Base-by-base conservation (phyloP, 2,888 invertebrate genomes). In the Phrixothrix hirtus region DNA sequence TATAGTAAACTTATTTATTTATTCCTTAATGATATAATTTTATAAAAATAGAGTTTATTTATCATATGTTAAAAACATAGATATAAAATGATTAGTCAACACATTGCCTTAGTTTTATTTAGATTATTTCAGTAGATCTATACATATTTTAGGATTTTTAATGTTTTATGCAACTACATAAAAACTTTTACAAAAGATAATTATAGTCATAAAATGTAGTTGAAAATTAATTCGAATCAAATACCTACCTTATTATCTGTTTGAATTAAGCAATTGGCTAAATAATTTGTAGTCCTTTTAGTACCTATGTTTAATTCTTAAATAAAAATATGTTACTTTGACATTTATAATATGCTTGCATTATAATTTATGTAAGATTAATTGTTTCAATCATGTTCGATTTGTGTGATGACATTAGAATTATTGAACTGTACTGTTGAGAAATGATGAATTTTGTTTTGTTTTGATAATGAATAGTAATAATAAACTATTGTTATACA, bases 391-490 rank as follows among this genome's bases (percentile, higher is more conserved):
- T 42, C 29, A 41, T 53, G 52, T 25, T 52, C 32, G 46, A 30
- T 45, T 25, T 34, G 45, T 44, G 34, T 46, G 46, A 26, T 35
- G 45, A 51, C 43, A 50, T 39, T 38, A 39, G 31, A 44, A 31
- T 35, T 25, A 41, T 41, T 41, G 16, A 52, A 30, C 30, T 45
- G 45, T 52, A 52, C 39, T 47, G 47, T 47, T 53, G 31, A 53
- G 30, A 47, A 53, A 42, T 53, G 10, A 42, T 47, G 26, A 37
- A 53, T 53, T 53, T 47, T 46, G 52, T 53, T 53, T 53, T 53
- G 52, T 53, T 53, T 53, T 53, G 52, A 53, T 53, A 53, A 53
- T 53, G 47, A 53, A 53, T 34, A 15, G 13, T 47, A 38, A 39
- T 44, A 21, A 21, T 21, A 21, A 21, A 21, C 4, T 21, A 21